Percentiles rank a stretch among this genome's conserved stretches.
Conservation (phyloP, 2,888 invertebrate genomes). For the Nomada goodeniana region DNA sequence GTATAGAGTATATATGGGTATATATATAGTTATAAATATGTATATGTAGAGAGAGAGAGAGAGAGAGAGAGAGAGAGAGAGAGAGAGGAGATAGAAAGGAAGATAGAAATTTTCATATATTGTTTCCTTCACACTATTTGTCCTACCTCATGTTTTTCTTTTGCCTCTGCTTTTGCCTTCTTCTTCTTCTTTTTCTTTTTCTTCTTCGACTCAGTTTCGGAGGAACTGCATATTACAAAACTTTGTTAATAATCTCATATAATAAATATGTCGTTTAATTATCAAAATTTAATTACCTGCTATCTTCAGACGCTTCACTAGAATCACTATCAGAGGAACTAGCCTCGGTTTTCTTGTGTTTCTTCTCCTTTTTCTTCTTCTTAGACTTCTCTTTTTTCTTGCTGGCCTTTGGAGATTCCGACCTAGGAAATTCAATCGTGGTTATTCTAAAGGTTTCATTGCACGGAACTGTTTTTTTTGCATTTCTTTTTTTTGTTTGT, state of each 20-base stretch:
- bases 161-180: constrained; percentile 87
- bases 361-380: constrained; percentile 83
- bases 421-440: constrained; percentile 76
- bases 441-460: constrained; percentile 50
- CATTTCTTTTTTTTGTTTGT: constrained; percentile 51
- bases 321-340: constrained; percentile 81
- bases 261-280: not conserved
- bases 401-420: constrained; percentile 82
- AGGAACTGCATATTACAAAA: constrained; percentile 85
- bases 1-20: constrained; percentile 51
- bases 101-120: constrained; percentile 58
- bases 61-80: constrained; percentile 20
- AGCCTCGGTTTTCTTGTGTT: constrained; percentile 80
- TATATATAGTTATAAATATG: constrained; percentile 62
- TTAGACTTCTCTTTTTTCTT: constrained; percentile 83
- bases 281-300: constrained; percentile 76
- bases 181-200: constrained; percentile 93
- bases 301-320: constrained; percentile 81
- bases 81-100: constrained; percentile 52
- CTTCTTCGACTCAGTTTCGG: constrained; percentile 90
- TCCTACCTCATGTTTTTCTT: constrained; percentile 80
- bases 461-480: constrained; percentile 28
- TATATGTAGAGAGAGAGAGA: constrained; percentile 63
- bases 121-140: constrained; percentile 47
- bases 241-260: constrained; percentile 5